Evolutionary conservation across 1,140 invertebrate genomes (phyloP).

Genomic region (Calosoma granatense): DNA sequence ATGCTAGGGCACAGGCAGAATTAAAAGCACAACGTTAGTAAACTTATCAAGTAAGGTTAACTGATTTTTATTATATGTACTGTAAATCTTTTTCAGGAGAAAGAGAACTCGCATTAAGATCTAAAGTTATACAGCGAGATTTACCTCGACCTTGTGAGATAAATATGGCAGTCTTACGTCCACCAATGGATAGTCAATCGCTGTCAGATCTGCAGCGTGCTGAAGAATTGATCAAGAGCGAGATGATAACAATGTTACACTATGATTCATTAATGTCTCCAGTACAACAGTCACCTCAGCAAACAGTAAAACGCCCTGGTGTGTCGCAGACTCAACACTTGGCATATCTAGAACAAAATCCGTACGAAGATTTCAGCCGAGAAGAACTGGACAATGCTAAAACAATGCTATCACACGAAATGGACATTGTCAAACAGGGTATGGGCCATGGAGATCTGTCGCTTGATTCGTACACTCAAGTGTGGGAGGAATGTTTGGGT

Average conservation of each 20-base stretch:
- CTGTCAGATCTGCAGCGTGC: constrained; percentile 88
- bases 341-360: constrained; percentile 74
- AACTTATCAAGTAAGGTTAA: constrained; percentile 21
- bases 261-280: constrained; percentile 73
- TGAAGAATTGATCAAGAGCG: constrained; percentile 93
- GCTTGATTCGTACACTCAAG: constrained; percentile 82
- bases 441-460: constrained; percentile 93
- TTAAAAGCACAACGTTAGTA: constrained; percentile 45
- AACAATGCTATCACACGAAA: constrained; percentile 65
- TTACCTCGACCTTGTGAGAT: constrained; percentile 83
- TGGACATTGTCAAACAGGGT: constrained; percentile 80
- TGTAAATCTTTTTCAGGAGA: constrained; percentile 1
- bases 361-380: constrained; percentile 62
- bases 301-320: constrained; percentile 26
- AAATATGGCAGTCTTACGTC: constrained; percentile 71
- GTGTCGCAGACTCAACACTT: constrained; percentile 57
- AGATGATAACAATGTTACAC: constrained; percentile 94
- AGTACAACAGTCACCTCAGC: constrained; percentile 33
- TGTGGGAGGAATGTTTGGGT: constrained; percentile 94
- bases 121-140: constrained; percentile 78
- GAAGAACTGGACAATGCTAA: constrained; percentile 64
- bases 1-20: constrained; percentile 56
- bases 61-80: constrained; percentile 16
- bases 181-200: constrained; percentile 55
- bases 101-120: constrained; percentile 67